Conservation (phyloP, 2,113 vertebrate species). For the Leptobrachium ailaonicum region DNA sequence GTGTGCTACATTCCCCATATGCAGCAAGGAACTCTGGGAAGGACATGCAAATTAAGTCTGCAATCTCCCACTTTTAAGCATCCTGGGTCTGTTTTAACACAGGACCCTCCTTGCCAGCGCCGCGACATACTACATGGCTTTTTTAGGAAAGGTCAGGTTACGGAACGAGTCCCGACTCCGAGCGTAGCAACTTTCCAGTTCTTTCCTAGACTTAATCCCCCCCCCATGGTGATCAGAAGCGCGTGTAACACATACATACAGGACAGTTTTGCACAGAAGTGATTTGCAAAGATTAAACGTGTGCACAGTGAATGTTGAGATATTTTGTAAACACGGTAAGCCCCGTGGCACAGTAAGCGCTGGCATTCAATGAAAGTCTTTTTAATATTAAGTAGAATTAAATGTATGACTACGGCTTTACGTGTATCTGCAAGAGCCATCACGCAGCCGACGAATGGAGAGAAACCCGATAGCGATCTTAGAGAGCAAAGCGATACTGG, state of each 20-base stretch:
- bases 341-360: slow-evolving; percentile 30
- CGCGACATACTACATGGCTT: no score
- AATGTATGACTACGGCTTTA: slow-evolving; percentile 3
- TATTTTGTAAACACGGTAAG: slow-evolving; percentile 7
- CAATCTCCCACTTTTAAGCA: no score
- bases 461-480: slow-evolving; percentile 11
- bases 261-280: not conserved
- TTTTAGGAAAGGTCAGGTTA: no score
- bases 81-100: no score
- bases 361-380: slow-evolving; percentile 33
- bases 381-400: slow-evolving; percentile 1
- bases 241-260: slow-evolving; percentile 4
- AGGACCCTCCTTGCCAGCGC: no score
- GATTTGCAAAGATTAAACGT: slow-evolving; percentile 11
- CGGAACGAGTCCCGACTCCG: not conserved
- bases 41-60: no score
- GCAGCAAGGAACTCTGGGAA: no score
- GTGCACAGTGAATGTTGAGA: slow-evolving; percentile 6
- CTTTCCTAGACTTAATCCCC: not conserved
- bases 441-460: not conserved
- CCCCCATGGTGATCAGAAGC: not conserved
- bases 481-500: not conserved
- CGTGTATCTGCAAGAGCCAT: slow-evolving; percentile 27
- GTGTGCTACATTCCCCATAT: no score
- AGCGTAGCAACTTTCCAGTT: slow-evolving; percentile 14